A percentile compares a stretch with the other conserved stretches of the same genome.
These are phyloP conservation scores for Leucophora obtusa DNA, from an alignment of 2,888 invertebrate genomes.

Conservation along the genomic window DNA sequence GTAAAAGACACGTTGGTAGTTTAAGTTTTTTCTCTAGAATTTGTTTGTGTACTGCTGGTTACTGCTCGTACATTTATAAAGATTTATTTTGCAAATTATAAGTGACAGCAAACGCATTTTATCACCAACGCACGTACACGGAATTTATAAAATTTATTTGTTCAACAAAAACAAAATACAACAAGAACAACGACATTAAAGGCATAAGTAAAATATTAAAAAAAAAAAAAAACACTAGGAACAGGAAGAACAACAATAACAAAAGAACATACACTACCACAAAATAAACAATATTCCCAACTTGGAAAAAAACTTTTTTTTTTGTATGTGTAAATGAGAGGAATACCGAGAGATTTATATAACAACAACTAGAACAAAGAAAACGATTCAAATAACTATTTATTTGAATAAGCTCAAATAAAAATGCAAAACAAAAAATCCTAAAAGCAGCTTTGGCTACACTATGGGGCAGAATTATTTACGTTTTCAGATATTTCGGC, in stretches of 20 bases:
- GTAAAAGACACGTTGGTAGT: conserved; percentile 11
- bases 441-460: no score
- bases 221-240: conserved; percentile 5
- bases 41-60: conserved; percentile 27
- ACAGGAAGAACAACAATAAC: background rate
- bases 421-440: background rate
- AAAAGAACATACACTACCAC: background rate
- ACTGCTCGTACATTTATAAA: conserved; percentile 47
- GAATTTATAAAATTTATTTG: conserved; percentile 51
- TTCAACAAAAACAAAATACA: conserved; percentile 6
- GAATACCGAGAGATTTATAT: conserved; percentile 27
- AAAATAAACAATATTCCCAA: conserved; percentile 14
- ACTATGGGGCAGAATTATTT: no score
- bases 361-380: conserved; percentile 20
- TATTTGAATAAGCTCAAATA: conserved; percentile 25
- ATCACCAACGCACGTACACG: conserved; percentile 62
- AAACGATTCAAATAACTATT: conserved; percentile 45
- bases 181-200: conserved; percentile 14
- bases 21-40: conserved; percentile 10
- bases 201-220: conserved; percentile 10
- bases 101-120: conserved; percentile 61
- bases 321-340: conserved; percentile 10
- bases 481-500: no score
- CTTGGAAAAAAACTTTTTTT: conserved; percentile 2
- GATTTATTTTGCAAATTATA: conserved; percentile 60